phyloP scores from a whole-genome alignment of 2,113 vertebrate species.

The Sorex araneus region DNA sequence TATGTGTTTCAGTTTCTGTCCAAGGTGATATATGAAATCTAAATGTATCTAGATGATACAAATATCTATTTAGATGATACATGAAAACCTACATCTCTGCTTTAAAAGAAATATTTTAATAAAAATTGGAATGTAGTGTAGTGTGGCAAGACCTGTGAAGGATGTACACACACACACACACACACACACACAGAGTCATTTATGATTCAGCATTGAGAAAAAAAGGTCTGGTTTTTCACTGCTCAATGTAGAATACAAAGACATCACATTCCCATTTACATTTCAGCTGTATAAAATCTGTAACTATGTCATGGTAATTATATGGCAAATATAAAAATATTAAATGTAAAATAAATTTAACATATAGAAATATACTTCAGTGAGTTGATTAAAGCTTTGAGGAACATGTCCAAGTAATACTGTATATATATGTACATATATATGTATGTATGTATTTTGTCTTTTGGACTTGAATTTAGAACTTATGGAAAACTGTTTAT shows the following conservation, averaged over 20 bases:
- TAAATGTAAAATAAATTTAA: neutral
- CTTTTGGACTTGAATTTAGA: slow-evolving; percentile 54
- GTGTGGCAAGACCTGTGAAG: neutral
- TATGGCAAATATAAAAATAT: neutral
- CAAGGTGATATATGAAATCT: neutral
- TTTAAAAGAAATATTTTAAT: neutral
- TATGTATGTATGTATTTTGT: neutral
- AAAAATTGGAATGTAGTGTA: slow-evolving; percentile 22
- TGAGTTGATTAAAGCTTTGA: slow-evolving; percentile 21
- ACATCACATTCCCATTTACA: neutral
- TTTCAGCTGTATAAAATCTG: slow-evolving; percentile 11
- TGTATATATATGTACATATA: neutral
- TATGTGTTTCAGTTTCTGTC: slow-evolving; percentile 15
- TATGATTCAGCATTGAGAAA: slow-evolving; percentile 44
- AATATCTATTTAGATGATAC: too few species aligned
- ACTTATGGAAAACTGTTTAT: slow-evolving; percentile 24
- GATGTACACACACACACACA: neutral
- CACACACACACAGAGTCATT: neutral
- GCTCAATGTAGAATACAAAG: neutral
- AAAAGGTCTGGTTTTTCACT: slow-evolving; percentile 22
- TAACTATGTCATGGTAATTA: neutral
- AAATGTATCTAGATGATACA: neutral
- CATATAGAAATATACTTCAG: neutral
- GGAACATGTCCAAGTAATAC: slow-evolving; percentile 34
- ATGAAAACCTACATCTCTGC: slow-evolving; percentile 34